These are phyloP conservation scores for Aphelinus certus DNA, from an alignment of 1,140 invertebrate genomes.

Conservation along the genomic window DNA sequence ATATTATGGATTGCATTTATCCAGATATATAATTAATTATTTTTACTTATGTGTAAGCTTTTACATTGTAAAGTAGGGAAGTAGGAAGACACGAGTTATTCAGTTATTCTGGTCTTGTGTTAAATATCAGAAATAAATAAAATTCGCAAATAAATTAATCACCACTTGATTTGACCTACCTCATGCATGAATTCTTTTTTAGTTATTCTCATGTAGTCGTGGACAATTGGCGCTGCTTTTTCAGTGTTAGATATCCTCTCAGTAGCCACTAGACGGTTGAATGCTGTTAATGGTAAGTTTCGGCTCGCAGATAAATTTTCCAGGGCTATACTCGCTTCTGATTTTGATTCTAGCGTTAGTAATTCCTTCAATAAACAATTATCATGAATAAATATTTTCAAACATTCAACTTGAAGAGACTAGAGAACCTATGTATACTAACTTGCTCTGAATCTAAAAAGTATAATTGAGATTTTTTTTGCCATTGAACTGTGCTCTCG, in stretches of 20 bases:
- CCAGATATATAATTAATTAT: conserved; percentile 9
- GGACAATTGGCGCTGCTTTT: conserved; percentile 42
- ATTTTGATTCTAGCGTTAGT: conserved; percentile 61
- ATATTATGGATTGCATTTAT: conserved; percentile 1
- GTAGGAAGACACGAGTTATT: conserved; percentile 23
- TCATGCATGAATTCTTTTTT: conserved; percentile 55
- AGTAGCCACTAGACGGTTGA: conserved; percentile 54
- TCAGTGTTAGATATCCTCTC: conserved; percentile 50
- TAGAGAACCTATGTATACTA: conserved; percentile 21
- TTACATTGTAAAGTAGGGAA: conserved; percentile 28
- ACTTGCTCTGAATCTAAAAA: conserved; percentile 70
- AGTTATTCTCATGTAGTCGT: conserved; percentile 51
- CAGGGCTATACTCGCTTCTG: conserved; percentile 52
- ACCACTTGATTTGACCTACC: conserved; percentile 47
- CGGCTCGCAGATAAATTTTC: conserved; percentile 50
- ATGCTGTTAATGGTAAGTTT: conserved; percentile 56
- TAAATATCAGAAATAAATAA: conserved; percentile 40
- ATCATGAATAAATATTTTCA: neutral
- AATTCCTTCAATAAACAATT: conserved; percentile 55
- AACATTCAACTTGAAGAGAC: no score
- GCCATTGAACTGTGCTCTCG: conserved; percentile 66
- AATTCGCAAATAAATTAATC: conserved; percentile 42
- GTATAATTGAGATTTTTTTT: conserved; percentile 69
- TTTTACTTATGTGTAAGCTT: conserved; percentile 34
- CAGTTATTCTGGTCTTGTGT: conserved; percentile 25